Evolutionary conservation across 2,797 vertebrate genomes (phyloP), one percentile per base, ranked within the genome.

Genomic region (Borostomias antarcticus): DNA sequence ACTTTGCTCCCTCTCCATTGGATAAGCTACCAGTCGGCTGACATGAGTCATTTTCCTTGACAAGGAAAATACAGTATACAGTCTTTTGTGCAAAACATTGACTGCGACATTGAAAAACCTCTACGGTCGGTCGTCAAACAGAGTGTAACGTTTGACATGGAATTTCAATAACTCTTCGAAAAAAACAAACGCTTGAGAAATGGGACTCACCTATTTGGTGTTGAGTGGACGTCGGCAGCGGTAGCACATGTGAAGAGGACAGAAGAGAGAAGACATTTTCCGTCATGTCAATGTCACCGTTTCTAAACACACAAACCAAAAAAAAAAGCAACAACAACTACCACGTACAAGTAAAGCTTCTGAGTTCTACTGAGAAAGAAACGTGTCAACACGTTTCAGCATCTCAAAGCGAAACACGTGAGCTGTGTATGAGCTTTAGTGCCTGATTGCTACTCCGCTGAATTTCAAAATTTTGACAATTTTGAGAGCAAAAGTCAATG

Each of bases 141-240:
- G n/a, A n/a, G n/a, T n/a, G n/a, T n/a, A n/a, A n/a, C n/a, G n/a
- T n/a, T n/a, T n/a, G n/a, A n/a, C n/a, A n/a, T n/a, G n/a, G n/a
- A n/a, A n/a, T n/a, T n/a, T n/a, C n/a, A n/a, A n/a, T n/a, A n/a
- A n/a, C n/a, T n/a, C n/a, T n/a, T n/a, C n/a, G n/a, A n/a, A n/a
- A n/a, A n/a, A n/a, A n/a, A n/a, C 15, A 25, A 62, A 1, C 64
- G 19, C 11, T 4, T 19, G 45, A 30, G 11, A 64, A 40, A 56
- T 23, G 40, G 58, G 10, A 63, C 70, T 75, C 66, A 82, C 77
- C 77, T 82, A 65, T 50, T 72, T 62, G 40, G 35, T 19, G 57
- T 69, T 37, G 33, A 73, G 57, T 69, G 28, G 43, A 73, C 32
- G 62, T 62, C 71, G 70, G 37, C 58, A 73, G 62, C 25, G 4